These are phyloP conservation scores for Nerophis lumbriciformis DNA, from an alignment of 2,113 vertebrate genomes.

Conservation along the genomic window DNA sequence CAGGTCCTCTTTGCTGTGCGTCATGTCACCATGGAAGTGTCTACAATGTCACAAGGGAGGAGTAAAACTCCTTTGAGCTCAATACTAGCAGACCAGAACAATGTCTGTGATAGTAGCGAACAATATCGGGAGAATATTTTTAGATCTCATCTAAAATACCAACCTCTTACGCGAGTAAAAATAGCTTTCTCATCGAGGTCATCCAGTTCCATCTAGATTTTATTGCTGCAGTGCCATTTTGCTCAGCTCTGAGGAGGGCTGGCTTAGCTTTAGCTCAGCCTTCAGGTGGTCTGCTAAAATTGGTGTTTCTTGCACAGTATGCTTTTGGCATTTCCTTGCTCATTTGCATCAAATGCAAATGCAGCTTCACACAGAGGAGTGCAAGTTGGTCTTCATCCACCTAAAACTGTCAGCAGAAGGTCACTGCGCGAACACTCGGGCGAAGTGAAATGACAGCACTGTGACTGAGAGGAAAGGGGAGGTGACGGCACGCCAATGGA, in stretches of 20 bases:
- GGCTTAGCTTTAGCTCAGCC: not conserved
- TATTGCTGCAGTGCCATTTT: too few species aligned
- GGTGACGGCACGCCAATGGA: not conserved
- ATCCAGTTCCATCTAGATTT: too few species aligned
- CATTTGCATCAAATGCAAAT: not conserved
- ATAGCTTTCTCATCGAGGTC: too few species aligned
- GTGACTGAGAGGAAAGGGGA: not conserved
- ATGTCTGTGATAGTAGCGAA: too few species aligned
- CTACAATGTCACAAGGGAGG: slow-evolving; percentile 18
- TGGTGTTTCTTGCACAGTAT: not conserved
- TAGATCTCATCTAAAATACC: too few species aligned
- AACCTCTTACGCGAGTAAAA: too few species aligned
- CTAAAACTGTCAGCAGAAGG: not conserved
- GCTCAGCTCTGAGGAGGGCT: too few species aligned
- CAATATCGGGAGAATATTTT: too few species aligned
- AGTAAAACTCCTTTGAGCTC: not conserved
- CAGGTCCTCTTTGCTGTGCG: slow-evolving; percentile 43
- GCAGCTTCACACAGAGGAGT: not conserved
- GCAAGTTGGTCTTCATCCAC: not conserved
- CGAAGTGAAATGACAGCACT: not conserved
- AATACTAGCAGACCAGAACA: not conserved
- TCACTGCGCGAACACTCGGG: not conserved
- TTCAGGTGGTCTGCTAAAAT: not conserved
- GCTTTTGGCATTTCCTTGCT: not conserved
- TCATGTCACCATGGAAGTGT: slow-evolving; percentile 36